Conservation (phyloP, 2,888 invertebrate genomes). For the Drosophila prolongata region DNA sequence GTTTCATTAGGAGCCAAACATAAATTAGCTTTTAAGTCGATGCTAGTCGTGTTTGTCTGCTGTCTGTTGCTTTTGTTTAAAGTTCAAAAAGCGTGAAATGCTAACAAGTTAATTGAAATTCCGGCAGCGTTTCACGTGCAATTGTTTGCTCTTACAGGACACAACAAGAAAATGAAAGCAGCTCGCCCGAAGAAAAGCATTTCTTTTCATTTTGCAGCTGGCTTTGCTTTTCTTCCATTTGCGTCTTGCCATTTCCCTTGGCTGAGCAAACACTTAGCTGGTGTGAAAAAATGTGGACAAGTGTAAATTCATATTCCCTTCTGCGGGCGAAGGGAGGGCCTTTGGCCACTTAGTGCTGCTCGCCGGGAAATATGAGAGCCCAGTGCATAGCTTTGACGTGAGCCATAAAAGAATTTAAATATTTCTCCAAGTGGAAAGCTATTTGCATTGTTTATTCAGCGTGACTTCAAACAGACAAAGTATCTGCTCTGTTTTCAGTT, state of each 20-base stretch:
- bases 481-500: slow-evolving; percentile 16
- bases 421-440: slow-evolving; percentile 23
- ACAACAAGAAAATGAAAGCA: slow-evolving; percentile 23
- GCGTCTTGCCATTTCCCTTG: background rate
- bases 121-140: slow-evolving; percentile 48
- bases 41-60: slow-evolving; percentile 28
- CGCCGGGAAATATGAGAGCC: slow-evolving; percentile 29
- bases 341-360: slow-evolving; percentile 21
- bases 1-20: slow-evolving; percentile 34
- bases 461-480: slow-evolving; percentile 31
- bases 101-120: slow-evolving; percentile 60
- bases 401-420: slow-evolving; percentile 40
- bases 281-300: slow-evolving; percentile 51
- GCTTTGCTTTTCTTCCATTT: slow-evolving; percentile 5
- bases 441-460: slow-evolving; percentile 50
- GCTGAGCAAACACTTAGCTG: slow-evolving; percentile 43
- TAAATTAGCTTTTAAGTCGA: slow-evolving; percentile 47
- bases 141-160: slow-evolving; percentile 47
- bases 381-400: slow-evolving; percentile 28
- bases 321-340: slow-evolving; percentile 2
- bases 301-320: slow-evolving; percentile 52
- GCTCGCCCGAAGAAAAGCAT: slow-evolving; percentile 7
- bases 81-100: slow-evolving; percentile 37
- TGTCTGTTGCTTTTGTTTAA: slow-evolving; percentile 44
- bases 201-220: slow-evolving; percentile 21